A percentile compares a stretch with the other conserved stretches of the same genome.
phyloP scores from a whole-genome alignment of 2,113 vertebrate genomes.

The Mobula hypostoma region DNA sequence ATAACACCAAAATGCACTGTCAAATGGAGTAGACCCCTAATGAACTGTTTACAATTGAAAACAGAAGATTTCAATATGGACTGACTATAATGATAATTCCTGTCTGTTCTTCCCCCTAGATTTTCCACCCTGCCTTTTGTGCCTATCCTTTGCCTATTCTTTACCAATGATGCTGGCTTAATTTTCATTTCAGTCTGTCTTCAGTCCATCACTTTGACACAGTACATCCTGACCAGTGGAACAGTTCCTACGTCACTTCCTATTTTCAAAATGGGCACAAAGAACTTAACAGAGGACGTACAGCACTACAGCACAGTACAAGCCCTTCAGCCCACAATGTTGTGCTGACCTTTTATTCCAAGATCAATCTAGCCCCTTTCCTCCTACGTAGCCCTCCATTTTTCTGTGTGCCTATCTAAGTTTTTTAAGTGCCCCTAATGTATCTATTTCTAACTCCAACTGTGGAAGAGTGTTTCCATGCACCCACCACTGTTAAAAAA shows the following conservation, averaged over 20 bases:
- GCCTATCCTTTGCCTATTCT: not conserved
- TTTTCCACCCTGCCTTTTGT: not conserved
- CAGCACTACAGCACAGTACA: no score
- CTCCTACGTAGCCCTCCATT: no score
- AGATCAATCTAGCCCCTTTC: no score
- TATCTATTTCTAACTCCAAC: no score
- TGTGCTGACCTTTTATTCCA: no score
- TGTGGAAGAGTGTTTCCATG: no score
- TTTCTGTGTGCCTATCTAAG: no score
- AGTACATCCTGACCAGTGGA: not conserved
- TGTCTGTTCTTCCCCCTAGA: not conserved
- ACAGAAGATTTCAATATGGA: not conserved
- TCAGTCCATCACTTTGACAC: not conserved
- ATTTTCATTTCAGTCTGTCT: not conserved
- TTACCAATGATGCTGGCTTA: not conserved
- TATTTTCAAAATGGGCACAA: not conserved
- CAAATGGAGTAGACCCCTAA: not conserved
- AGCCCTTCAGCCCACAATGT: no score
- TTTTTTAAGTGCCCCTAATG: no score
- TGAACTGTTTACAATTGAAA: not conserved
- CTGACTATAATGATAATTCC: not conserved
- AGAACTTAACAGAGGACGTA: no score
- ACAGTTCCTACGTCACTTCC: not conserved
- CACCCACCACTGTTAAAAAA: no score
- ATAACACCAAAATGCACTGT: not conserved